Conservation (phyloP, 1,140 invertebrate species). For the Elysia chlorotica region DNA sequence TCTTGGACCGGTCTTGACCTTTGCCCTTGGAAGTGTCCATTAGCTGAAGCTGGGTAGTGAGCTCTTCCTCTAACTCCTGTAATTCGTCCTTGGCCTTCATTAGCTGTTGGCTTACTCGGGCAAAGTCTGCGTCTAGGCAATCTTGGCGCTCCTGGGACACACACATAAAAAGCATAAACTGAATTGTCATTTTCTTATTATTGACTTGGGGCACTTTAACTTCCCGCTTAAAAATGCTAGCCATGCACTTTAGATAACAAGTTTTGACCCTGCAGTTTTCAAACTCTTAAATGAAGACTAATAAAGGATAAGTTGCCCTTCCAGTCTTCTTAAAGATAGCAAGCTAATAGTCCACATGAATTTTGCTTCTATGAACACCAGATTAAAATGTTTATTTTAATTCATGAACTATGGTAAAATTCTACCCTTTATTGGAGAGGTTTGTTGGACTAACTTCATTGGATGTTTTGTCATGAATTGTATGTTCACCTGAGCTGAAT, state of each 20-base stretch:
- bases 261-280: too few relatives aligned
- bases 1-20: not conserved
- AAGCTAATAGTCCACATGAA: too few relatives aligned
- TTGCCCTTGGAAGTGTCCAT: not conserved
- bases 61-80: not conserved
- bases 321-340: not conserved
- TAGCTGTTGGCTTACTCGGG: not conserved
- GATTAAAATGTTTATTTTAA: too few relatives aligned
- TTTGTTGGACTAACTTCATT: not conserved
- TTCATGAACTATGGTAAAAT: too few relatives aligned
- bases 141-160: not conserved
- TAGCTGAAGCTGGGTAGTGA: not conserved
- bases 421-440: too few relatives aligned
- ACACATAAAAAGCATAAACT: not conserved
- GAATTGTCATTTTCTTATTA: not conserved
- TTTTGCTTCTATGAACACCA: too few relatives aligned
- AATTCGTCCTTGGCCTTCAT: not conserved
- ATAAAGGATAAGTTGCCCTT: not conserved
- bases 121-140: not conserved
- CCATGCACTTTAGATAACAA: too few relatives aligned
- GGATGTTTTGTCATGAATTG: not conserved
- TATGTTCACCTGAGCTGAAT: conserved; percentile 1
- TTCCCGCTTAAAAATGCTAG: too few relatives aligned
- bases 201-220: not conserved
- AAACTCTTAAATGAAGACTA: too few relatives aligned